These are phyloP conservation scores for Tromatobia lineatoria DNA, from an alignment of 2,888 invertebrate genomes.

Conservation along the genomic window DNA sequence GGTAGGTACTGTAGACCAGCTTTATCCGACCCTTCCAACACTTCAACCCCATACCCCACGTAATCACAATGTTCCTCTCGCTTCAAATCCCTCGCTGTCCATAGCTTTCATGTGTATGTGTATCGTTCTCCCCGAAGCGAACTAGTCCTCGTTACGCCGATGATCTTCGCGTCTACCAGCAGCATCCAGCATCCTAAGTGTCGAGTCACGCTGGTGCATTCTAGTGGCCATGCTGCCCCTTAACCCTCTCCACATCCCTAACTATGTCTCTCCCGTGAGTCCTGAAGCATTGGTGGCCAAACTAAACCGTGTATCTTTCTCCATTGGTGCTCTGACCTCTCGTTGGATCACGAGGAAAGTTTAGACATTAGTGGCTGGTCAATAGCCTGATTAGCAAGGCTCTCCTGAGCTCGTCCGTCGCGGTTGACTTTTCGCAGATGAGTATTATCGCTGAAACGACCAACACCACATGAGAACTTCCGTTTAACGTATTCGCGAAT, in stretches of 20 bases:
- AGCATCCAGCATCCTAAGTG: slow-evolving; percentile 10
- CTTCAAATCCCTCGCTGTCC: slow-evolving; percentile 19
- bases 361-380: slow-evolving; percentile 35
- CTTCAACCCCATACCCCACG: slow-evolving; percentile 12
- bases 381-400: slow-evolving; percentile 21
- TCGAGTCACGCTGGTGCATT: slow-evolving; percentile 53
- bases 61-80: slow-evolving; percentile 41
- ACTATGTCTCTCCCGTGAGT: neutral
- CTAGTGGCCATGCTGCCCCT: neutral
- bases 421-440: slow-evolving; percentile 24
- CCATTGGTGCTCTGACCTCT: slow-evolving; percentile 9
- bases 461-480: neutral
- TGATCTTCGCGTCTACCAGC: slow-evolving; percentile 43
- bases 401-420: neutral
- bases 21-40: slow-evolving; percentile 65
- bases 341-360: slow-evolving; percentile 50
- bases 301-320: slow-evolving; percentile 15
- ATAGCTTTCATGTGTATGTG: slow-evolving; percentile 3
- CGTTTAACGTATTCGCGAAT: neutral
- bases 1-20: slow-evolving; percentile 50
- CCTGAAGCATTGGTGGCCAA: neutral
- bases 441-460: slow-evolving; percentile 13
- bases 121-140: slow-evolving; percentile 32
- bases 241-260: neutral
- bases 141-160: slow-evolving; percentile 49